Evolutionary conservation across 2,113 vertebrate genomes (phyloP), one percentile per base, ranked within the genome.

Genomic region (Panthera tigris): DNA sequence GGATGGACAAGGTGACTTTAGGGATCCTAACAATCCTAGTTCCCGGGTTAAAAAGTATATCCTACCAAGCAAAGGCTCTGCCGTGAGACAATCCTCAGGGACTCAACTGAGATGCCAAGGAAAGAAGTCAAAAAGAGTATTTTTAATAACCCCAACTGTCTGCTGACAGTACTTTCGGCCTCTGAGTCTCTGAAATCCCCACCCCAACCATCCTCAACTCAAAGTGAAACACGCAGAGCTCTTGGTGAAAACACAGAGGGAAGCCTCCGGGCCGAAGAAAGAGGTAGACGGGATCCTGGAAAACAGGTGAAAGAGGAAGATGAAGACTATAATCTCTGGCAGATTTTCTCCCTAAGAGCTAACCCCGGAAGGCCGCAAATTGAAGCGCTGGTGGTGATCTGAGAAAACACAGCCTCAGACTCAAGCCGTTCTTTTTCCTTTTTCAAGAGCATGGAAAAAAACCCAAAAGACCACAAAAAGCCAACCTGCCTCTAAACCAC

Each of bases 281-380:
- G n/a, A 78, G n/a, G 36, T 4, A 52, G 45, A 74, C 0, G 45
- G 84, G 39, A 69, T 50, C 39, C 80, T n/a, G 63, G 15, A 45
- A 92, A 94, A 95, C 19, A 57, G 15, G 89, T 55, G 69, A 81
- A 91, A 92, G 61, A 84, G 69, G 65, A 89, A 79, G 92, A 78
- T 41, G 57, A 73, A 78, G 39, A 50, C 39, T 57, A 27, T 63
- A 50, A 88, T 84, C 48, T 83, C 66, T 76, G 65, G 69, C 31
- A 81, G 36, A n/a, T 89, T 91, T 82, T 91, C 29, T 73, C 61
- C 85, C 94, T n/a, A 69, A 80, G 16, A 94, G 41, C 50, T 50
- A 87, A 39, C 13, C 55, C 14, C 73, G 68, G 78, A 81, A 91
- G 89, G 63, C 52, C 55, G 68, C 74, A 84, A 76, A 78, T 78